Percentiles rank a stretch among this genome's conserved stretches.
Evolutionary conservation across 2,113 vertebrate species (phyloP).

Genomic region (Danio rerio): GRCz12tu NC_133195.1:42336001-42336500

Average conservation of each 20-base stretch:
- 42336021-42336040: no score
- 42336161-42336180: no score
- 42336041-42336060: no score
- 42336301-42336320: conserved; percentile 35
- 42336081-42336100: no score
- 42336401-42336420: conserved; percentile 10
- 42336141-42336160: no score
- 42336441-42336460: conserved; percentile 44
- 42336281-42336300: conserved; percentile 52
- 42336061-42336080: no score
- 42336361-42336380: not conserved
- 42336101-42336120: no score
- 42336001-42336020: no score
- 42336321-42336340: conserved; percentile 1
- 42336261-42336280: conserved; percentile 24
- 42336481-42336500: conserved; percentile 29
- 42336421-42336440: conserved; percentile 52
- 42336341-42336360: not conserved
- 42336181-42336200: no score
- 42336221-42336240: conserved; percentile 23
- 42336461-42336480: not conserved
- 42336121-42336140: no score
- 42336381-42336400: not conserved
- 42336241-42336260: conserved; percentile 27
- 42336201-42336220: no score